phyloP scores from a whole-genome alignment of 2,113 vertebrate genomes.

The Ascaphus truei region DNA sequence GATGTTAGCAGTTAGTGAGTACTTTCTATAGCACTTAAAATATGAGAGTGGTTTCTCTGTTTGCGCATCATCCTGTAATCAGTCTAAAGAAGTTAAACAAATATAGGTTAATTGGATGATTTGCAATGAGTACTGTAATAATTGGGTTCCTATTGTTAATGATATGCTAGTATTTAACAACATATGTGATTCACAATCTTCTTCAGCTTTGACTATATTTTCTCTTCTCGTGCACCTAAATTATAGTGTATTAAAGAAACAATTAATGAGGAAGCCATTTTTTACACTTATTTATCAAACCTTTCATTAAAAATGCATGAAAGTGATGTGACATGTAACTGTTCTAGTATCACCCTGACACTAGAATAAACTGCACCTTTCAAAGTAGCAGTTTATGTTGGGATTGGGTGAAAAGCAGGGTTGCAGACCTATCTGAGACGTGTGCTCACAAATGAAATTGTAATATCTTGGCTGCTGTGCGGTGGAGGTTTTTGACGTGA shows the following conservation, averaged over 20 bases:
- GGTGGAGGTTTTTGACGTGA: too few relatives aligned
- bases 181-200: background rate
- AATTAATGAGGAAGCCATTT: background rate
- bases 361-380: too few relatives aligned
- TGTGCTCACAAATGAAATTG: too few relatives aligned
- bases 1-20: constrained; percentile 22
- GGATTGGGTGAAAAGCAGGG: too few relatives aligned
- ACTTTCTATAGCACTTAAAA: constrained; percentile 41
- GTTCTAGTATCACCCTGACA: too few relatives aligned
- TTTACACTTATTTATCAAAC: background rate
- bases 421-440: too few relatives aligned
- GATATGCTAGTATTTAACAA: background rate
- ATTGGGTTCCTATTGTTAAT: constrained; percentile 16
- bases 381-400: too few relatives aligned
- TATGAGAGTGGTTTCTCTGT: constrained; percentile 40
- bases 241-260: background rate
- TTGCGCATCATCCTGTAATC: constrained; percentile 39
- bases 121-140: constrained; percentile 30
- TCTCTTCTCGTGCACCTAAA: background rate
- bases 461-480: too few relatives aligned
- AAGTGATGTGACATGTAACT: too few relatives aligned
- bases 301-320: too few relatives aligned
- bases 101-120: constrained; percentile 50
- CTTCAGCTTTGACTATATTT: background rate
- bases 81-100: constrained; percentile 47